Evolutionary conservation across 2,888 invertebrate species (phyloP), one percentile per base, ranked within the genome.

Genomic region (Rhingia rostrata): DNA sequence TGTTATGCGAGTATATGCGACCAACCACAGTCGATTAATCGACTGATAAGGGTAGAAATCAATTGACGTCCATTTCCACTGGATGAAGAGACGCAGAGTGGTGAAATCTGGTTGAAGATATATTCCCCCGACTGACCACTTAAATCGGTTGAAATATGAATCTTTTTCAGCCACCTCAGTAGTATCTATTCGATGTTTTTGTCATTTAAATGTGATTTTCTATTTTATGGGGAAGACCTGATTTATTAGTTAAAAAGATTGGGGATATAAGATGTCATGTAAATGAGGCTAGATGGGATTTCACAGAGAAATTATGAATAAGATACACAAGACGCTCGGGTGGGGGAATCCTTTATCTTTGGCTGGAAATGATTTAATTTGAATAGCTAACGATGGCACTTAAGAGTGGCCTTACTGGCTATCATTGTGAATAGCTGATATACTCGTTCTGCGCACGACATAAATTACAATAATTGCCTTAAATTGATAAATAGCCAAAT

Each of bases 1-100:
- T 43, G 41, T 58, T 49, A 67, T 32, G 39, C 51, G 64, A 63
- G 67, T 67, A 35, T 54, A 51, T 54, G 41, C 53, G 49, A 22
- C 22, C 22, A 22, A 22, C 58, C 69, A 64, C 54, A 41, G 56
- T 41, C 63, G 82, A 83, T 83, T 78, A 61, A 39, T 9, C 64
- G 6, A 4, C 69, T 79, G 79, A 79, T 83, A 83, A 83, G 72
- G 73, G 67, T 69, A 39, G 33, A 69, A 74, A 83, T 67, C 72
- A 63, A 67, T 73, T 72, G 72, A 43, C 47, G 22, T 41, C 49
- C 30, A 7, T 64, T 66, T 33, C 32, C 22, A 37, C 7, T 47
- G 37, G n/a, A 6, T 30, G 6, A 10, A 35, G 10, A 6, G 4
- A 64, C 45, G 5, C 45, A 30, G 10, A 37, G 12, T 10, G 30